Evolutionary conservation across 2,113 vertebrate species (phyloP), one percentile per base, ranked within the genome.

Genomic region (Felis chaus): DNA sequence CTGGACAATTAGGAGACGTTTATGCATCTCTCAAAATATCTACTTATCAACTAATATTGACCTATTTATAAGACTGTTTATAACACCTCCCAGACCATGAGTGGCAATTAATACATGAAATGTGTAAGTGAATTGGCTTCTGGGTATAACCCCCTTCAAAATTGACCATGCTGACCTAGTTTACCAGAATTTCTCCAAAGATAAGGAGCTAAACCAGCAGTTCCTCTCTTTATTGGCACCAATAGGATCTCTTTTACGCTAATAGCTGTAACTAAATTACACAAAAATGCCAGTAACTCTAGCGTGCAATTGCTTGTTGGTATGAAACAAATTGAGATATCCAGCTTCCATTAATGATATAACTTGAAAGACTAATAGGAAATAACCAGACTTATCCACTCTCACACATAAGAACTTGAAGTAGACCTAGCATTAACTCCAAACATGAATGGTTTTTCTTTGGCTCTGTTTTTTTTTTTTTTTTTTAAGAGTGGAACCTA

Each of bases 341-440:
- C 21, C 16, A 92, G 36, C 21, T 55, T 90, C 55, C 31, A 63
- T 53, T 63, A 81, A 90, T 50, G 89, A 7, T 3, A 66, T 36
- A 41, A 3, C 4, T 87, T 88, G 2, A 95, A 82, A 16, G 9
- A 73, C 1, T 73, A 48, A 78, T 71, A 66, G 68, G n/a, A 78
- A 48, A 65, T 66, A 81, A 18, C 23, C 48, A 33, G 5, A 55
- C 29, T 96, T 93, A 5, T n/a, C 71, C 9, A 39, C 23, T 11
- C 4, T 92, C n/a, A 91, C 48, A 65, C 39, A 80, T 63, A 79
- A 87, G 6, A 79, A 53, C 12, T 63, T 74, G 55, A 96, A 86
- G n/a, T 0, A 82, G 13, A 74, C 90, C 4, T 27, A 55, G 1
- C 55, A 66, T 10, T 55, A 88, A n/a, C n/a, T n/a, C n/a, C n/a